Base-by-base conservation (phyloP, 37 sponge, comb jelly and placozoan species). In the Hexactinellida sp. region DNA sequence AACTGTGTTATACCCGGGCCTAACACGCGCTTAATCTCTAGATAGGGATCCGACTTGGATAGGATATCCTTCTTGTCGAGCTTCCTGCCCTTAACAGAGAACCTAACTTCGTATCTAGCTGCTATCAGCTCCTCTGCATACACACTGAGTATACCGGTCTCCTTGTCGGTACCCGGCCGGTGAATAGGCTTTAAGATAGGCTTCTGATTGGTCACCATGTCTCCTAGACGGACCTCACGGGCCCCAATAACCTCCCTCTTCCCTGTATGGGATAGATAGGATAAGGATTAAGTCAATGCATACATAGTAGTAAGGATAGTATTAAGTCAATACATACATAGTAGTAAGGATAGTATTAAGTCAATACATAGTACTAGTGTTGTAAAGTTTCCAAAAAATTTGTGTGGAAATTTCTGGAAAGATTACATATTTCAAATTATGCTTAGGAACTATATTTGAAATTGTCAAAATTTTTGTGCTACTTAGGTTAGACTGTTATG, bases 141-240 rank as follows among this genome's bases (percentile, higher is more conserved):
- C 76, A 63, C 32, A n/a, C 76, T 63, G 76, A 63, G 3, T 10
- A 63, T 63, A 10, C 76, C 76, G 34, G 76, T 63, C 76, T 63
- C 76, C 30, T 63, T 10, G 34, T 63, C 76, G 5, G 76, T 63
- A n/a, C 76, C 76, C 25, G 21, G 76, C 25, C 76, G 76, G 76
- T 63, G 76, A 21, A 63, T 63, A 3, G 76, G 76, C 76, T 63
- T 63, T 3, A 63, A 23, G 32, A 63, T 3, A 21, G 76, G 76
- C 76, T 63, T 63, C 76, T 63, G 76, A 63, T 23, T 63, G 76
- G 34, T 63, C 76, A 63, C 76, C 19, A 63, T 63, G 34, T 63
- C 76, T n/a, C 76, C 76, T 1, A 63, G 76, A 63, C 76, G 76
- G 5, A 63, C 28, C 76, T 63, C 76, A 7, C 76, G 76, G 25